phyloP scores from a whole-genome alignment of 2,888 invertebrate genomes.

The Tetragonula carbonaria region DNA sequence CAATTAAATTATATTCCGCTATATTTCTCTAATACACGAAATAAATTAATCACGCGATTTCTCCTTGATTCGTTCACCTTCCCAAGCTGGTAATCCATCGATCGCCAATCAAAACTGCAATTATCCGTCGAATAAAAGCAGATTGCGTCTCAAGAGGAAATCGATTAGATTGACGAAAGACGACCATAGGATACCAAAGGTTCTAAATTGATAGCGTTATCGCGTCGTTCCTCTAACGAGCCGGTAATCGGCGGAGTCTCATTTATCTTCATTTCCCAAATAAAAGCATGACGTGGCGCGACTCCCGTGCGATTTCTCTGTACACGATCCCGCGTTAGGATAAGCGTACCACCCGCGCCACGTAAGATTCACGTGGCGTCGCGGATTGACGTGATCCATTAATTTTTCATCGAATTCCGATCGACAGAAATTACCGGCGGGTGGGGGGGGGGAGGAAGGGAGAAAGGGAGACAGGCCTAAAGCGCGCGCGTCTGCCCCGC shows the following conservation, averaged over 20 bases:
- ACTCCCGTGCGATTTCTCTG: conserved; percentile 30
- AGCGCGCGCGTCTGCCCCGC: conserved; percentile 12
- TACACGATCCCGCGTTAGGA: background rate
- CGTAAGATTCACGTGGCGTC: conserved; percentile 15
- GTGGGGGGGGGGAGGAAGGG: background rate
- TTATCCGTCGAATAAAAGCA: conserved; percentile 45
- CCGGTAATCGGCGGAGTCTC: conserved; percentile 69
- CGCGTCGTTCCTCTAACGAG: conserved; percentile 68
- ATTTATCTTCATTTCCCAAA: conserved; percentile 77
- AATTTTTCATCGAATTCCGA: conserved; percentile 79
- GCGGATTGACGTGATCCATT: conserved; percentile 62
- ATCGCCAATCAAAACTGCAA: conserved; percentile 39
- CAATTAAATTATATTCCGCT: too few species aligned
- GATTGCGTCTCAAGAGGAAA: conserved; percentile 38
- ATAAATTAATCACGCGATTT: background rate
- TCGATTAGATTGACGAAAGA: conserved; percentile 37
- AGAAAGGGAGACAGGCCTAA: background rate
- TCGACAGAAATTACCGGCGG: conserved; percentile 56
- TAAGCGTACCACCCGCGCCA: background rate
- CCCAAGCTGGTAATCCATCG: background rate
- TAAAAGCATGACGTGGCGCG: conserved; percentile 56
- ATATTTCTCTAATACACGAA: too few species aligned
- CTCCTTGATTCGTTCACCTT: background rate
- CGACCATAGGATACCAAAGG: conserved; percentile 38
- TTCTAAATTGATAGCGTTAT: conserved; percentile 59